Percentiles rank a stretch among this genome's conserved stretches.
phyloP scores from a whole-genome alignment of 2,888 invertebrate genomes.

The Caprella mutica region DNA sequence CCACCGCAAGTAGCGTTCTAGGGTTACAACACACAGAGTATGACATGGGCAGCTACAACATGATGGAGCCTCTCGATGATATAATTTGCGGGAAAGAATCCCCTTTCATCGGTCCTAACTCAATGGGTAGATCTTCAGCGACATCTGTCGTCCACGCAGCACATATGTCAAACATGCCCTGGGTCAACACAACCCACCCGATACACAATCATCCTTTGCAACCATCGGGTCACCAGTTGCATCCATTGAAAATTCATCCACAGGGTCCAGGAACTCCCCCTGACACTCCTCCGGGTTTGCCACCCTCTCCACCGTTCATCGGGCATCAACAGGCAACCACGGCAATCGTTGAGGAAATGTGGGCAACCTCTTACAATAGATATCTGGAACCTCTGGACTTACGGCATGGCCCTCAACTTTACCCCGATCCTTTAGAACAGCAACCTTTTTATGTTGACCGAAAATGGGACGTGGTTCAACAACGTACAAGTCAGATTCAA shows the following conservation, averaged over 20 bases:
- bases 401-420: slow-evolving; percentile 27
- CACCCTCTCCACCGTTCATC: slow-evolving; percentile 25
- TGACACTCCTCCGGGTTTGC: slow-evolving; percentile 28
- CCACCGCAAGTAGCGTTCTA: too few species aligned
- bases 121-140: background rate
- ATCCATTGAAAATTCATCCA: slow-evolving; percentile 4
- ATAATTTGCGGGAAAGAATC: slow-evolving; percentile 8
- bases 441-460: slow-evolving; percentile 16
- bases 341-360: slow-evolving; percentile 25
- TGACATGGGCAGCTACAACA: slow-evolving; percentile 8
- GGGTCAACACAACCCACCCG: slow-evolving; percentile 25
- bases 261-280: slow-evolving; percentile 25
- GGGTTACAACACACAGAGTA: background rate
- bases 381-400: slow-evolving; percentile 31
- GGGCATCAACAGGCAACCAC: slow-evolving; percentile 12
- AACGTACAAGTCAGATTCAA: slow-evolving; percentile 4
- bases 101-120: background rate
- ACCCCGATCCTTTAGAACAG: slow-evolving; percentile 11
- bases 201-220: slow-evolving; percentile 2
- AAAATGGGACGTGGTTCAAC: slow-evolving; percentile 20
- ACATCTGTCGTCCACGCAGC: slow-evolving; percentile 1
- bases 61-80: slow-evolving; percentile 7
- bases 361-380: slow-evolving; percentile 17
- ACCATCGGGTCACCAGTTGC: slow-evolving; percentile 1
- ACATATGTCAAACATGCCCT: slow-evolving; percentile 22